These are phyloP conservation scores for Brenthis hecate DNA, from an alignment of 2,888 invertebrate genomes.

Conservation along the genomic window DNA sequence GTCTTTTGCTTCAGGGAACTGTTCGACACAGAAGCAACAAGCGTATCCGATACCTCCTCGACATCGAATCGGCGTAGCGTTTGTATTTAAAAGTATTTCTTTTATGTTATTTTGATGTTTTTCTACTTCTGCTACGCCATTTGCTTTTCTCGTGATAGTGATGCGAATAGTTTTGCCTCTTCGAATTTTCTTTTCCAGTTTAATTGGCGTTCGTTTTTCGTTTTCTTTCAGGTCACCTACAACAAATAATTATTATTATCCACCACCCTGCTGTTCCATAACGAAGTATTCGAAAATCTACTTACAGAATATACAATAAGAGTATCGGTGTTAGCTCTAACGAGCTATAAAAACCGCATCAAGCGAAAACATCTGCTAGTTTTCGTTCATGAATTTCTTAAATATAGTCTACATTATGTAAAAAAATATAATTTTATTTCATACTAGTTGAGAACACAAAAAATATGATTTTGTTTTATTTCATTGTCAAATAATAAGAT, in stretches of 20 bases:
- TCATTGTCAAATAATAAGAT: too few relatives aligned
- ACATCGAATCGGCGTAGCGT: conserved; percentile 65
- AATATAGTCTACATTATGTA: neutral
- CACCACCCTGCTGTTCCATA: neutral
- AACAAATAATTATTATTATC: conserved; percentile 43
- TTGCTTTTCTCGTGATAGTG: conserved; percentile 19
- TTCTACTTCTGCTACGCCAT: conserved; percentile 39
- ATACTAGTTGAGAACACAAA: too few relatives aligned
- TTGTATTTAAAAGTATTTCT: conserved; percentile 56
- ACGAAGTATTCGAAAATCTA: neutral
- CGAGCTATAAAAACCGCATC: too few relatives aligned
- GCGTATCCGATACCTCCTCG: conserved; percentile 56
- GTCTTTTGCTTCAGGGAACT: conserved; percentile 52
- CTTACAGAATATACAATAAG: conserved; percentile 1
- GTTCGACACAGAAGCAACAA: conserved; percentile 60
- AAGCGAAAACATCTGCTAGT: neutral
- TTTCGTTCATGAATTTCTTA: neutral
- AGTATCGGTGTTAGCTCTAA: too few relatives aligned
- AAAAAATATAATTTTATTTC: too few relatives aligned
- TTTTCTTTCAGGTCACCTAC: conserved; percentile 39
- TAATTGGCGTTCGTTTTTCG: neutral
- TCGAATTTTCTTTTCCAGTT: conserved; percentile 21
- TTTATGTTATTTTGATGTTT: conserved; percentile 58
- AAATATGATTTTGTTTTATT: too few relatives aligned
- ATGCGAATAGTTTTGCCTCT: conserved; percentile 26